Percentiles rank a stretch among this genome's conserved stretches.
phyloP scores from a whole-genome alignment of 2,797 vertebrate species.

The Eurystomus glaucurus region DNA sequence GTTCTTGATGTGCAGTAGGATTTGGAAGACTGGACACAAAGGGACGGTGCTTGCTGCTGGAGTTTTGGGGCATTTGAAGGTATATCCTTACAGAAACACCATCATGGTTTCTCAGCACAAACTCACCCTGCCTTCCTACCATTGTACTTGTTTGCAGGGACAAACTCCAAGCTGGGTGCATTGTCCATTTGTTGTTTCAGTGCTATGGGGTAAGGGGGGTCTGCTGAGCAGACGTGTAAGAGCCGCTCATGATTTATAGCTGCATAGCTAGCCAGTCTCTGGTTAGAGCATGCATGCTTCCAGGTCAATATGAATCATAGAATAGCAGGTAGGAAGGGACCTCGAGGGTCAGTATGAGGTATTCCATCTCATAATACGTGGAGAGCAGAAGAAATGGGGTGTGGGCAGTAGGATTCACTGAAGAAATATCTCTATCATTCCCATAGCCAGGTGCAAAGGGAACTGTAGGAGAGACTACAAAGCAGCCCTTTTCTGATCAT shows the following conservation, averaged over 20 bases:
- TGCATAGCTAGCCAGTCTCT: background rate
- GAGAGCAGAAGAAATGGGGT: fast-evolving
- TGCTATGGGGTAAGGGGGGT: background rate
- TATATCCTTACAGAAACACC: too few species aligned
- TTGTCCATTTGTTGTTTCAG: background rate
- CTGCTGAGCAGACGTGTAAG: background rate
- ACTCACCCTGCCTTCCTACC: background rate
- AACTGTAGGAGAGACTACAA: background rate
- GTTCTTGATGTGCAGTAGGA: background rate
- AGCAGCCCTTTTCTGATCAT: background rate
- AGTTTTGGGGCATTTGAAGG: background rate
- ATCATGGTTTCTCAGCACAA: background rate
- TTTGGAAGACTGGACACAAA: background rate
- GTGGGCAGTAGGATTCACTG: background rate
- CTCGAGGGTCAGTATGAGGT: background rate
- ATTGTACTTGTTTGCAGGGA: background rate
- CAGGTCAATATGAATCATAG: background rate
- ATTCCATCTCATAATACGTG: background rate
- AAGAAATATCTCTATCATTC: background rate
- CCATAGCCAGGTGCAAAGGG: background rate
- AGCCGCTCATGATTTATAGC: background rate
- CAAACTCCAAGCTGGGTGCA: background rate
- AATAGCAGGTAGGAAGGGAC: background rate
- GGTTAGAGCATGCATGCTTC: background rate
- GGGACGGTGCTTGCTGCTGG: background rate